Evolutionary conservation across 2,113 vertebrate genomes (phyloP), one percentile per base, ranked within the genome.

Genomic region (Meles meles): DNA sequence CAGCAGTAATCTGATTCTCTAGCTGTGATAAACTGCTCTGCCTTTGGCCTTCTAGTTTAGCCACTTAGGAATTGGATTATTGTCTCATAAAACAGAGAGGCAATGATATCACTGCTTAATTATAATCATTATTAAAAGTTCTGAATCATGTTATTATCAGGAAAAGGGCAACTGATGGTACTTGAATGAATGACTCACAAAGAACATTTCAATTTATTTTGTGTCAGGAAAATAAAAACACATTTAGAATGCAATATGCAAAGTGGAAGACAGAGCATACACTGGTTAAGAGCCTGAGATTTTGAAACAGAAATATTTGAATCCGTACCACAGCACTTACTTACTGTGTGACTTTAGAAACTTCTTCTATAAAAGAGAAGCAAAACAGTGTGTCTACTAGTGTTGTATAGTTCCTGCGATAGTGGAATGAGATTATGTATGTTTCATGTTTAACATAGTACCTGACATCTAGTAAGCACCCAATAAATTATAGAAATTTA

Each of bases 121-220:
- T 97, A 96, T 97, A 84, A 94, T 97, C 84, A 97, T 97, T 98
- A 98, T 98, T 98, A 98, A 98, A 97, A 97, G 96, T 97, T 98
- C 92, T 97, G 96, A 97, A 98, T 97, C 93, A 94, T 91, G 69
- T n/a, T 74, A 93, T 97, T 96, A 97, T 95, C 96, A 96, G 65
- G 57, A 88, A 97, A 96, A 96, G 76, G 80, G 81, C 76, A 96
- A 85, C 21, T 47, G 52, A 55, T 85, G 63, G 18, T 90, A 76
- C 81, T 97, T 94, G 65, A 93, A 96, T 84, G 39, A 95, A 97
- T 96, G 79, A 65, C 27, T 92, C 71, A 95, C 15, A 95, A 74
- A 96, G 42, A 96, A 90, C 25, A 87, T 80, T 96, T 84, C 63
- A 76, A 95, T 92, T 97, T 97, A 87, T 90, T 97, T 93, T 89